These are phyloP conservation scores for Melieria picta DNA, from an alignment of 2,888 invertebrate species.

Conservation along the genomic window DNA sequence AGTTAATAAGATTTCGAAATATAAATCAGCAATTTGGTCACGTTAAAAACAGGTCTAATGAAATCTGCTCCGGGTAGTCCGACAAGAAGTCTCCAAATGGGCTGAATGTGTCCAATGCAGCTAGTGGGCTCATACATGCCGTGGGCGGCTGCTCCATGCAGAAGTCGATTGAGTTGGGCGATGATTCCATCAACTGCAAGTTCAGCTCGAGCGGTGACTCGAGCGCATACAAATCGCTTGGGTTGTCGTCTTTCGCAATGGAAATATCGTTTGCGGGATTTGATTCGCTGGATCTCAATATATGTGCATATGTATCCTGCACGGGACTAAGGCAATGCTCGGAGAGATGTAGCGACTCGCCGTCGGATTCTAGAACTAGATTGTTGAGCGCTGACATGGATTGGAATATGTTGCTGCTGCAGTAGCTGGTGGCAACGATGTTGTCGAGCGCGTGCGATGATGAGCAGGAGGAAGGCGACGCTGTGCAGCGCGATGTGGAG, in stretches of 20 bases:
- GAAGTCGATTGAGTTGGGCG: constrained; percentile 60
- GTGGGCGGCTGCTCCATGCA: constrained; percentile 56
- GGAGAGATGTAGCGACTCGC: constrained; percentile 68
- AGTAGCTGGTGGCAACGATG: constrained; percentile 40
- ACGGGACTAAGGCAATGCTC: constrained; percentile 60
- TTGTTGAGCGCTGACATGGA: constrained; percentile 57
- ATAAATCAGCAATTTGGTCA: constrained; percentile 47
- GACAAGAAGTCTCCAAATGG: constrained; percentile 61
- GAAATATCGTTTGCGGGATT: background rate
- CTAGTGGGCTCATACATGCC: constrained; percentile 59
- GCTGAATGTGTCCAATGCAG: constrained; percentile 58
- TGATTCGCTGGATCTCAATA: background rate
- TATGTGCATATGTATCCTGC: constrained; percentile 22
- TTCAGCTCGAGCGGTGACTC: constrained; percentile 61
- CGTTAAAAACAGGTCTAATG: constrained; percentile 62
- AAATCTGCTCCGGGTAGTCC: constrained; percentile 58
- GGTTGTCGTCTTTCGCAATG: constrained; percentile 22
- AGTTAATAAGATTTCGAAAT: too few species aligned
- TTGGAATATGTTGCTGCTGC: constrained; percentile 40
- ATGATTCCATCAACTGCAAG: constrained; percentile 59
- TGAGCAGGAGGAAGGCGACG: constrained; percentile 21
- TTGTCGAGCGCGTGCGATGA: constrained; percentile 46
- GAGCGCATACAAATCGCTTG: constrained; percentile 47
- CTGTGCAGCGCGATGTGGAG: constrained; percentile 20
- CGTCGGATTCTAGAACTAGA: constrained; percentile 70